Base-by-base conservation (phyloP, 2,888 invertebrate species). In the Microchrysa polita region DNA sequence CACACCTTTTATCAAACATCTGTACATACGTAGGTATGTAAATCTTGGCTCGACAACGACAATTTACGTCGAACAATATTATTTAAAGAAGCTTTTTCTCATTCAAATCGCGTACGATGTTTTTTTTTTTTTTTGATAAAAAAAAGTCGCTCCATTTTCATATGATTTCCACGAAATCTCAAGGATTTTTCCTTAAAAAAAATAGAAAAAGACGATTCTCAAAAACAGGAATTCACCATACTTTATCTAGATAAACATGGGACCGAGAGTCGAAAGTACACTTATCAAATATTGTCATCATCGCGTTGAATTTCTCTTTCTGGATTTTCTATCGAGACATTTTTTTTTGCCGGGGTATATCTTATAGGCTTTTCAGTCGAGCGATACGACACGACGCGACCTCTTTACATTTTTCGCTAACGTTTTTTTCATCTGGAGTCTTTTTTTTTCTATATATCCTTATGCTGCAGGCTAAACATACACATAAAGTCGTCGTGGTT, bases 231-330 rank as follows among this genome's bases (percentile, higher is more conserved):
- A 60, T 20, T 53, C 23, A n/a, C 27, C n/a, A 34, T 34, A 34
- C 60, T 72, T 60, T 72, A 59, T 72, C 60, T 72, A 60, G 5
- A 40, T 60, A n/a, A n/a, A n/a, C n/a, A n/a, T n/a, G n/a, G 60
- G 59, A 72, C 48, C n/a, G n/a, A n/a, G 72, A 44, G 60, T 60
- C 59, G 72, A 72, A 72, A 72, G 44, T 18, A 72, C 60, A 72
- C 72, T 72, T 72, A 72, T 72, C 72, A 60, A 59, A 69, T 69
- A 59, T 59, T 72, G 60, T 72, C 60, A 44, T 60, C 60, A 72
- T 72, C 72, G 60, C 20, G 42, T 60, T 42, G 34, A 27, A 60
- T 48, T n/a, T 10, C 23, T 53, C 27, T 7, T 34, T 7, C 27
- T 34, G 2, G 27, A 34, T 34, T 67, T 67, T 53, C n/a, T 18